A percentile compares a stretch with the other conserved stretches of the same genome.
These are phyloP conservation scores for Watsonalla cultraria DNA, from an alignment of 2,888 invertebrate genomes.

Conservation along the genomic window DNA sequence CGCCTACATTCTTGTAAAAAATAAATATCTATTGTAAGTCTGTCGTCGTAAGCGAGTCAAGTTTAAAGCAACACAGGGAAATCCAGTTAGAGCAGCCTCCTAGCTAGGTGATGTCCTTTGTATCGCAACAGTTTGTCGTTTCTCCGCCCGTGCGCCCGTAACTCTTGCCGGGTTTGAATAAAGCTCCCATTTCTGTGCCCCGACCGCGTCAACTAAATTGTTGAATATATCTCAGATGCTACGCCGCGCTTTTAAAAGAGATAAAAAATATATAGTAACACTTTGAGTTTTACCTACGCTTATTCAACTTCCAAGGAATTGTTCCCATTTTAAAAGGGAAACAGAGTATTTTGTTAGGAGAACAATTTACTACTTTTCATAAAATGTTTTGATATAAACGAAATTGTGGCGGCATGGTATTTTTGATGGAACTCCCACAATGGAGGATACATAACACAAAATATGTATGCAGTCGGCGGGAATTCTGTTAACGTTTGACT, in stretches of 20 bases:
- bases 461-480: neutral
- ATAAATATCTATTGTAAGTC: too few relatives aligned
- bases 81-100: conserved; percentile 40
- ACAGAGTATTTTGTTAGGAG: neutral
- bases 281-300: conserved; percentile 13
- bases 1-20: too few relatives aligned
- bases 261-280: conserved; percentile 14
- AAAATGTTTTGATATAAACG: neutral
- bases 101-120: conserved; percentile 37
- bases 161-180: conserved; percentile 24
- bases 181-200: conserved; percentile 24
- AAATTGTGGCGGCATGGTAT: too few relatives aligned
- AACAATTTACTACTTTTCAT: neutral
- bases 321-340: conserved; percentile 1
- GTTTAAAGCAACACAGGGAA: conserved; percentile 36
- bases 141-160: conserved; percentile 13
- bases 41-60: conserved; percentile 21
- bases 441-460: neutral
- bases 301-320: conserved; percentile 1
- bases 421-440: neutral
- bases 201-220: conserved; percentile 21
- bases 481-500: neutral
- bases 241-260: conserved; percentile 15
- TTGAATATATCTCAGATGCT: conserved; percentile 19
- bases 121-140: conserved; percentile 30